Conservation (phyloP, 2,797 vertebrate species). For the Lemur catta region DNA sequence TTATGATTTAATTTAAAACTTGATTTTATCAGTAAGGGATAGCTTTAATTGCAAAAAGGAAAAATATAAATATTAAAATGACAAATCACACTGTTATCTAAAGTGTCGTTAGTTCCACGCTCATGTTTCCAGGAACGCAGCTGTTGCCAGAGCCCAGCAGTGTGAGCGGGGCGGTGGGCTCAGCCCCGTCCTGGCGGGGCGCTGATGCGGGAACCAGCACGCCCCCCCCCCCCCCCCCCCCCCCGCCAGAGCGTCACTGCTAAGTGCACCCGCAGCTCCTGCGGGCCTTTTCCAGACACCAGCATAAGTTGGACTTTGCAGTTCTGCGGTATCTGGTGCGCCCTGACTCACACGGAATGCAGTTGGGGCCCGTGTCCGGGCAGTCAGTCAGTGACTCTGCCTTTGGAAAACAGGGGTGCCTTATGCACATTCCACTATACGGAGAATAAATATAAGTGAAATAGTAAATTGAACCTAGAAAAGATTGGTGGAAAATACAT, state of each 20-base stretch:
- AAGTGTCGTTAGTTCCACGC: neutral
- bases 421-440: neutral
- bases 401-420: neutral
- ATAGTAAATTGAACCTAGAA: neutral
- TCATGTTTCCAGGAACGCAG: neutral
- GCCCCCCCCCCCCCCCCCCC: neutral
- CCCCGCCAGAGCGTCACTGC: neutral
- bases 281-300: neutral
- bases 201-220: neutral
- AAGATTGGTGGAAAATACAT: neutral
- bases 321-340: neutral
- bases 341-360: too few relatives aligned
- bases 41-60: neutral
- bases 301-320: neutral
- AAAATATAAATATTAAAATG: neutral
- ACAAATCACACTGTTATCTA: neutral
- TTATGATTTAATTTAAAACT: conserved; percentile 32
- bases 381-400: neutral
- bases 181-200: too few relatives aligned
- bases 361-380: neutral
- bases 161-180: too few relatives aligned
- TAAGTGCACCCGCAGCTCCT: neutral
- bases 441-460: neutral
- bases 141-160: neutral
- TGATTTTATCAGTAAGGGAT: neutral